These are phyloP conservation scores for Orius laevigatus DNA, from an alignment of 1,140 invertebrate genomes.

Conservation along the genomic window DNA sequence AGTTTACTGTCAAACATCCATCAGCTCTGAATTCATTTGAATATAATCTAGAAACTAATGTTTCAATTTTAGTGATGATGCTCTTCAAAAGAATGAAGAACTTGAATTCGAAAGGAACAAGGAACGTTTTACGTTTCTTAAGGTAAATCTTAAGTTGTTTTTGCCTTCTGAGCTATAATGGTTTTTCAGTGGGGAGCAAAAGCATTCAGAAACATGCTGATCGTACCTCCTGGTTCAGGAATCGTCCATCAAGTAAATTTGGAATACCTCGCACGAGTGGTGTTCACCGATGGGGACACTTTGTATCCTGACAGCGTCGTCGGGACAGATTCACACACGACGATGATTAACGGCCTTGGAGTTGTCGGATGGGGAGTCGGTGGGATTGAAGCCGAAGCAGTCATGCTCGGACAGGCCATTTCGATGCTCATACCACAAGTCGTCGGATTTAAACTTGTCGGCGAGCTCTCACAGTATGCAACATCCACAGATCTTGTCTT, in stretches of 20 bases:
- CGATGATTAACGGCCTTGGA: constrained; percentile 92
- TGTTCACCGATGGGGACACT: constrained; percentile 54
- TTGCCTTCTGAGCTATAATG: not conserved
- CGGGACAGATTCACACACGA: constrained; percentile 98
- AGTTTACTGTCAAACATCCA: too few relatives aligned
- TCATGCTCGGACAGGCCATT: constrained; percentile 89
- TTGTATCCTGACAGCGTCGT: constrained; percentile 93
- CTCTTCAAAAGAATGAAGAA: constrained; percentile 84
- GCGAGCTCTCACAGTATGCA: constrained; percentile 61
- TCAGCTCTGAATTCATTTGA: too few relatives aligned
- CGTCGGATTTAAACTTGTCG: constrained; percentile 81
- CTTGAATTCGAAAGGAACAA: constrained; percentile 93
- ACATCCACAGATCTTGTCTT: constrained; percentile 96
- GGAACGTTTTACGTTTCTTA: constrained; percentile 89
- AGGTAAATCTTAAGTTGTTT: constrained; percentile 36
- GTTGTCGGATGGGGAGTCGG: constrained; percentile 65
- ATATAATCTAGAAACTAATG: too few relatives aligned
- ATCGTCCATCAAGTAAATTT: constrained; percentile 98
- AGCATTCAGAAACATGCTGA: constrained; percentile 90
- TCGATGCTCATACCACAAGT: constrained; percentile 93
- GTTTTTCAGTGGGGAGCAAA: constrained; percentile 77
- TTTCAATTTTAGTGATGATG: constrained; percentile 53
- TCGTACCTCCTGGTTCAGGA: constrained; percentile 93
- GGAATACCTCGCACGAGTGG: constrained; percentile 89
- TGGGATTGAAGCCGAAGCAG: constrained; percentile 76